Evolutionary conservation across 2,888 invertebrate species (phyloP), one percentile per base, ranked within the genome.

Genomic region (Rhorus exstirpatorius): DNA sequence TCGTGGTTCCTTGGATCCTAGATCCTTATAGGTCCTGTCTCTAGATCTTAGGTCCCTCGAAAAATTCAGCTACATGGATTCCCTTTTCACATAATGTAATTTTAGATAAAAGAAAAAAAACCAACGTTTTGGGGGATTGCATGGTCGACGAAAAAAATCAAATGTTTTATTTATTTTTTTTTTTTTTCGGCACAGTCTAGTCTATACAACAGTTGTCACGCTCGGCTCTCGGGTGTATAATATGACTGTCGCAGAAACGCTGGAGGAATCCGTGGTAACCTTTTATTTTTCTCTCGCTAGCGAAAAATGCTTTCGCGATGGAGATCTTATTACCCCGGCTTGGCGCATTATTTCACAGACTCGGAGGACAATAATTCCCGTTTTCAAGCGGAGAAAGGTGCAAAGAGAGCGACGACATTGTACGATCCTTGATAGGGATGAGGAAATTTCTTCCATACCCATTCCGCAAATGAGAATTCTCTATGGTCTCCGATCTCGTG

Each of bases 391-490:
- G 8, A 46, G 31, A 71, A 71, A 60, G 7, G 58, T 31, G 71
- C 26, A n/a, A 44, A 70, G 55, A 41, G 60, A 51, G 46, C 71
- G 75, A 49, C 49, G 65, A 72, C 76, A 58, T 60, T 58, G 70
- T 77, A 77, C 81, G 72, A 85, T 85, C 76, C 71, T 65, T 58
- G 75, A 72, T 55, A 53, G 76, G 68, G 67, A 55, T 46, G 86
- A 84, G 84, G 86, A 83, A 84, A 86, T 84, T 87, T 88, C 88
- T 87, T 89, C 90, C 87, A 88, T 88, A 87, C 85, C 84, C 85
- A 89, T 88, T 87, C 85, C 85, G 87, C 88, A 90, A 90, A 91
- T 90, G 91, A 90, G 90, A 87, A 87, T 87, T 87, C 84, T 68
- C 71, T 79, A 72, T 79, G 35, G 75, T 49, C 60, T 14, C 55